phyloP scores from a whole-genome alignment of 2,888 invertebrate genomes.

The Protophormia terraenovae region DNA sequence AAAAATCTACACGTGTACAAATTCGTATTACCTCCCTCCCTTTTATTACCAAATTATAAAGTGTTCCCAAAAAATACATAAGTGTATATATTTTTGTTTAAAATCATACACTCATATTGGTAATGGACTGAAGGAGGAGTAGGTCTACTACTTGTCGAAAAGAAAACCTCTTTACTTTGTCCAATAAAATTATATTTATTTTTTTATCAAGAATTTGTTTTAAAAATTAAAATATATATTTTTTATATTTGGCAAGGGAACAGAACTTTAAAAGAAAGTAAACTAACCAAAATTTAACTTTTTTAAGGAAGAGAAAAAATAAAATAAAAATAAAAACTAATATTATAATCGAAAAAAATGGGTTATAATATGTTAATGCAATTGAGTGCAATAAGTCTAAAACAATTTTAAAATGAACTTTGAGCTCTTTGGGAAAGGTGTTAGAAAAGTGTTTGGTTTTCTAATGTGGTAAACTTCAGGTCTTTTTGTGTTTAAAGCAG shows the following conservation, averaged over 20 bases:
- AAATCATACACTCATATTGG: slow-evolving; percentile 1
- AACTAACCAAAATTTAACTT: not conserved
- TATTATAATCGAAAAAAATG: too few species aligned
- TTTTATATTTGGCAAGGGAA: not conserved
- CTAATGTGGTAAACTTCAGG: too few species aligned
- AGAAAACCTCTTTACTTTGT: slow-evolving; percentile 19
- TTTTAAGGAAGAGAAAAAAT: not conserved
- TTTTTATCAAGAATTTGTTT: slow-evolving; percentile 15
- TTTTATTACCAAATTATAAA: not conserved
- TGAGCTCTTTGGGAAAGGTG: too few species aligned
- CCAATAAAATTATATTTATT: slow-evolving; percentile 30
- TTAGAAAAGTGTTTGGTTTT: too few species aligned
- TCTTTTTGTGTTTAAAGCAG: too few species aligned
- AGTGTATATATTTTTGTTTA: not conserved
- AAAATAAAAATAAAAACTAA: too few species aligned
- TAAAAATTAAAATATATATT: not conserved
- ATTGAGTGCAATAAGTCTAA: too few species aligned
- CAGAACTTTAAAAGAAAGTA: not conserved
- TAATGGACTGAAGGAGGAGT: not conserved
- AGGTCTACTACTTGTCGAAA: slow-evolving; percentile 6
- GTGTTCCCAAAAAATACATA: not conserved
- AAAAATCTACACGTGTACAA: not conserved
- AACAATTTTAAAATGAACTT: too few species aligned
- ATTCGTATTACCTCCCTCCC: not conserved
- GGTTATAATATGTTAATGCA: too few species aligned